phyloP scores from a whole-genome alignment of 2,113 vertebrate genomes.

The Pholis gunnellus region DNA sequence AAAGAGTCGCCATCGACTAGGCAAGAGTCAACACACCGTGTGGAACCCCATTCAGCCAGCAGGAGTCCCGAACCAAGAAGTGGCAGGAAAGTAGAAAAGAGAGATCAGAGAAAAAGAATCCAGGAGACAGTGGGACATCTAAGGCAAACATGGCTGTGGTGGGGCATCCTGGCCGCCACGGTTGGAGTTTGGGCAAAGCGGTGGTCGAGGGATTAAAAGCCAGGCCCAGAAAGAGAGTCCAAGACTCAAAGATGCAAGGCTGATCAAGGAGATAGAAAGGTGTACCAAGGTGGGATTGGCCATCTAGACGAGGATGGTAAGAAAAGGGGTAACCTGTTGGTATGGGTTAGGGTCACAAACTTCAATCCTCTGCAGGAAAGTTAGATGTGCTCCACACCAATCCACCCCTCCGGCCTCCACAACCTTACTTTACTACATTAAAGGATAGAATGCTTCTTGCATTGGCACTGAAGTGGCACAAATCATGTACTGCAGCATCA shows the following conservation, averaged over 20 bases:
- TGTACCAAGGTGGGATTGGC: not conserved
- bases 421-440: not conserved
- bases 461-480: not conserved
- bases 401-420: not conserved
- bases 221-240: not conserved
- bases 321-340: not conserved
- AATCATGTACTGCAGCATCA: not conserved
- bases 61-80: not conserved
- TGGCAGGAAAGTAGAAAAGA: not conserved
- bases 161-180: not conserved
- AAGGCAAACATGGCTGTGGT: not conserved
- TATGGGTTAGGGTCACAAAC: not conserved
- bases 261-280: not conserved
- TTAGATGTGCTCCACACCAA: not conserved
- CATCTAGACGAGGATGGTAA: not conserved
- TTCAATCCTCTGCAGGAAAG: not conserved
- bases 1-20: too few species aligned
- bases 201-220: not conserved
- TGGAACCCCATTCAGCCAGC: not conserved
- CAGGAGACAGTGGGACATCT: not conserved
- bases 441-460: not conserved
- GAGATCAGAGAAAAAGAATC: not conserved
- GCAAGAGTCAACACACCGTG: not conserved
- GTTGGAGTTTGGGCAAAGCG: not conserved
- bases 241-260: not conserved